A percentile compares a stretch with the other conserved stretches of the same genome.
phyloP scores from a whole-genome alignment of 2,888 invertebrate species.

The Oxyteleia sp. region DNA sequence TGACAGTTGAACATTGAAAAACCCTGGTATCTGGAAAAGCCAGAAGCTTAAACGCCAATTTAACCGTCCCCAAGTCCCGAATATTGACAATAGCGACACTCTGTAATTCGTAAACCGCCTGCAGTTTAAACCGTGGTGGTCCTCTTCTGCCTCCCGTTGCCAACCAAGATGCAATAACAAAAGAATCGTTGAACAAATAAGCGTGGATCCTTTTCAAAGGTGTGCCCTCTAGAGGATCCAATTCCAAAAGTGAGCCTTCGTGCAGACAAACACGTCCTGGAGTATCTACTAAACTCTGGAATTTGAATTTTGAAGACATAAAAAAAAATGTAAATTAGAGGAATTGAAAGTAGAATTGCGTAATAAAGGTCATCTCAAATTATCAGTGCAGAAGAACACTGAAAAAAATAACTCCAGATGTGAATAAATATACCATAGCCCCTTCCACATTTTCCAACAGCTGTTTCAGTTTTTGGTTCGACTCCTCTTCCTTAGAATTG shows the following conservation, averaged over 20 bases:
- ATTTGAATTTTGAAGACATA: too few species aligned
- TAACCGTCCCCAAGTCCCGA: slow-evolving; percentile 95
- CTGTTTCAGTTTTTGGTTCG: slow-evolving; percentile 90
- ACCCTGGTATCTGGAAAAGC: slow-evolving; percentile 97
- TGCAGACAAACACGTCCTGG: slow-evolving; percentile 94
- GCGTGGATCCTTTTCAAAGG: slow-evolving; percentile 96
- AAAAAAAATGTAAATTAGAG: too few species aligned
- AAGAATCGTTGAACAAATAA: slow-evolving; percentile 96
- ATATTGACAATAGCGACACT: slow-evolving; percentile 98
- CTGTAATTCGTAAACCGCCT: slow-evolving; percentile 94
- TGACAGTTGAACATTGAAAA: slow-evolving; percentile 95
- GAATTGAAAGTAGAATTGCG: too few species aligned
- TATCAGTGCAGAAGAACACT: too few species aligned
- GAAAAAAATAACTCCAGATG: too few species aligned
- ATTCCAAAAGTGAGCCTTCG: slow-evolving; percentile 96
- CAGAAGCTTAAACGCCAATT: slow-evolving; percentile 97
- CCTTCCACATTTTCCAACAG: too few species aligned
- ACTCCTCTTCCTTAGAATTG: slow-evolving; percentile 88
- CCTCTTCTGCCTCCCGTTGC: slow-evolving; percentile 90
- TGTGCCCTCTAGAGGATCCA: slow-evolving; percentile 95
- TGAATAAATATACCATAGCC: too few species aligned
- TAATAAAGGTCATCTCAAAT: too few species aligned
- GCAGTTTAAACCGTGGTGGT: slow-evolving; percentile 94
- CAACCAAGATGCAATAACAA: slow-evolving; percentile 95
- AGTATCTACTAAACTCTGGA: slow-evolving; percentile 91